Base-by-base conservation (phyloP, 2,888 invertebrate genomes). In the Melikaiella ostensackeni region DNA sequence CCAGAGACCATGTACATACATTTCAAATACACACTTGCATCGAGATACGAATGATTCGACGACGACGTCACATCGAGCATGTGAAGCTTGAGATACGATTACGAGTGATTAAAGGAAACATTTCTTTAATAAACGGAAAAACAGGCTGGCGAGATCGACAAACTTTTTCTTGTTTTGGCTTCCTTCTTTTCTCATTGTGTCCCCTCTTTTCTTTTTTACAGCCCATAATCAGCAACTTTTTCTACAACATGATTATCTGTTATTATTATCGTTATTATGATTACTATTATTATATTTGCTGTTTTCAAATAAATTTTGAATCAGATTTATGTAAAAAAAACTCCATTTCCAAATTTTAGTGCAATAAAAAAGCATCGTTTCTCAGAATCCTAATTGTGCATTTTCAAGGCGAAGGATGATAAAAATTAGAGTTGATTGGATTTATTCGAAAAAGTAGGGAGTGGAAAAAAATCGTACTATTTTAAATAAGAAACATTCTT, bases 1-100 rank as follows among this genome's bases (percentile, higher is more conserved):
- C 61, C 75, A 76, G 74, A 76, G 75, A 70, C 75, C 76, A 57
- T 64, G 63, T 63, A 63, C 74, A 62, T 79, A 77, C 73, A 70
- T 55, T 77, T 61, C 75, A 75, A 35, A 77, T 63, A 77, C 42
- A 78, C 74, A 63, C 66, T 24, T 70, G n/a, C 66, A 74, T 70
- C 76, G 33, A 35, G 38, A 75, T 57, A 70, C n/a, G 66, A 42
- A 35, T 42, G 24, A 61, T 27, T 42, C 33, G 21, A 63, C 63
- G 9, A 33, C 35, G 33, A 63, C 35, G 35, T 27, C 11, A 35
- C 63, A 63, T 63, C 35, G 63, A 63, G 62, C 33, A 1, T 33
- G n/a, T 33, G 59, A 27, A 7, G 16, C 59, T 59, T 16, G 27
- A 59, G 1, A 55, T 55, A 21, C n/a, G 59, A 27, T 59, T 59